Evolutionary conservation across 2,888 invertebrate species (phyloP), one percentile per base, ranked within the genome.

Genomic region (Capitulum mitella): DNA sequence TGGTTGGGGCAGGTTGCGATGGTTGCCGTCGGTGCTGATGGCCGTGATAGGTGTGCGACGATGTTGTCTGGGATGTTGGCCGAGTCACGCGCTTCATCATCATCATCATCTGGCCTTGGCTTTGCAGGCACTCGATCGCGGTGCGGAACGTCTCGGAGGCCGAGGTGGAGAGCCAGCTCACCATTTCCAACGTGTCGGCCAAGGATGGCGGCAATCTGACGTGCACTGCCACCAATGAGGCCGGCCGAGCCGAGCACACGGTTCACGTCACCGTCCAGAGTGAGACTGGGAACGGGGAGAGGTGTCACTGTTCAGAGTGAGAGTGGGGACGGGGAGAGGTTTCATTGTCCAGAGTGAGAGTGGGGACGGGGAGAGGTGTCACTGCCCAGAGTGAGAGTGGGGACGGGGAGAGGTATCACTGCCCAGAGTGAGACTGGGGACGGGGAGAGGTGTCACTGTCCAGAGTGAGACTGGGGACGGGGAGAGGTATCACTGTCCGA

Each of bases 151-250:
- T 70, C 22, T 70, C 70, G 16, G 26, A 19, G 8, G 40, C 70
- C 40, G 70, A 70, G 40, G 40, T 70, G 70, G 70, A 70, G 40
- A 40, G 70, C 70, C 70, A 26, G 70, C 70, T 70, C 26, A 70
- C 70, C 40, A 37, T 70, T 40, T 6, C 37, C 40, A 70, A 70
- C 70, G 70, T 70, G 37, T 40, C 70, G 37, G n/a, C 37, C 70
- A 70, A 70, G 70, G 70, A 70, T 26, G 70, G 40, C 40, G 70
- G 70, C 40, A 8, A 40, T 37, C 70, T 70, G 29, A 70, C 70
- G 29, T 70, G 70, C 40, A 0, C 26, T 26, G 70, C 70, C 8
- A 0, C 40, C 37, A 70, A 70, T 40, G 40, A 26, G 1, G 70
- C 26, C 40, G 70, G 70, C 40, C 22, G 40, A 1, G 40, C 70